Evolutionary conservation across 2,888 invertebrate species (phyloP), one percentile per base, ranked within the genome.

Genomic region (Napeogenes inachia): DNA sequence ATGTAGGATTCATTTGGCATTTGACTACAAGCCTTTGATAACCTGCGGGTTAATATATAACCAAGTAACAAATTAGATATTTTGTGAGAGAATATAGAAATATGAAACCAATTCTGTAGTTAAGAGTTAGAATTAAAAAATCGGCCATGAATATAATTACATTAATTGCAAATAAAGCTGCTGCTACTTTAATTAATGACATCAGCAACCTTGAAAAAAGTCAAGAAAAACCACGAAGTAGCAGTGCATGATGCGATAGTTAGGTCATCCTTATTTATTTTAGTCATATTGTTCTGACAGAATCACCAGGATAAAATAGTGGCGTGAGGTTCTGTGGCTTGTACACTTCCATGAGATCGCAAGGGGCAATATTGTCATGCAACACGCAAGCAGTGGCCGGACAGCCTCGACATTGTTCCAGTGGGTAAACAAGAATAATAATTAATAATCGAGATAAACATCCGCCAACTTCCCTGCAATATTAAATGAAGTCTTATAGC

Each of bases 391-490:
- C 64, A 21, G 1, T 68, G 72, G 69, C 76, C 73, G 73, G 75
- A 73, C 74, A 75, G 67, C 79, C 76, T 76, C 75, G 77, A 75
- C 75, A 77, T 79, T 75, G 77, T 78, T 77, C 75, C 76, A 73
- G 70, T 76, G 74, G 73, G 69, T 77, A 75, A 75, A 71, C 75
- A 73, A 76, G 76, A 77, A 78, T 35, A 4, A 42, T 42, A 8
- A 42, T 42, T 77, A 76, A 75, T 76, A 73, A 76, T 74, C 71
- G 71, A 73, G 75, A 78, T 73, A 75, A 69, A 69, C 73, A 72
- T 75, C 74, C 74, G 73, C 69, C 69, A 70, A 64, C 56, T 71
- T 73, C 71, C 68, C 58, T 56, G 57, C 55, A 54, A 61, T 66
- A 67, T 61, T 57, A 21, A 57, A 35, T 35, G 35, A 45, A 54